Base-by-base conservation (phyloP, 2,797 vertebrate genomes). In the Pipistrellus nathusii region DNA sequence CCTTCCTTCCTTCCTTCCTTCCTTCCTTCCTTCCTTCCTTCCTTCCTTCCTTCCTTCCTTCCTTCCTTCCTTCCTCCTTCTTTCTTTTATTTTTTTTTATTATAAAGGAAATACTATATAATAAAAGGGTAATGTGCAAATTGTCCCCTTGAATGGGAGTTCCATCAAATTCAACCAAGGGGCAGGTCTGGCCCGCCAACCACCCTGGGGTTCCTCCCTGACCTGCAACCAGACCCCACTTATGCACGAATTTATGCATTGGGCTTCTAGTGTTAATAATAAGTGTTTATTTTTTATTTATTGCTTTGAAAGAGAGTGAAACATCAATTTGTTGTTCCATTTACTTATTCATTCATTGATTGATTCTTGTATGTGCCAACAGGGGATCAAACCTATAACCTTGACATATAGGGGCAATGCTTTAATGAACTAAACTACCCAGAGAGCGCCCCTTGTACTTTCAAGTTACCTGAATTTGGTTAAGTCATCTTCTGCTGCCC, bases 221-320 rank as follows among this genome's bases (percentile, higher is more conserved):
- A 6, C 12, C 12, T 2, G 0, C 1, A 0, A 27, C 23, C 23
- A 57, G 10, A 14, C 27, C 12, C 12, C 12, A 30, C 27, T 12
- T 5, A 27, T 30, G 59, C 25, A 62, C 27, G 1, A 62, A 62
- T 62, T 62, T 5, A 2, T 30, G 12, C 59, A 30, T 12, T 27
- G 12, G 12, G 27, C 59, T 12, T 62, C 59, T 62, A 62, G 17
- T 32, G 62, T n/a, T 64, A 66, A 32, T n/a, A 66, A 66, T 68
- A 32, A 68, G 64, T 18, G n/a, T 18, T 68, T 68, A 68, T 66
- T 66, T 66, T 68, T 68, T 68, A 68, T 68, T 68, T 35, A 68
- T 32, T 68, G n/a, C 8, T 35, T 68, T 68, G 64, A 32, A 32
- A 68, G 64, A 66, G 64, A 66, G 64, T 32, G 64, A 68, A 32